A percentile compares a stretch with the other conserved stretches of the same genome.
phyloP scores from a whole-genome alignment of 2,797 vertebrate species.

The Syngnathus acus region DNA sequence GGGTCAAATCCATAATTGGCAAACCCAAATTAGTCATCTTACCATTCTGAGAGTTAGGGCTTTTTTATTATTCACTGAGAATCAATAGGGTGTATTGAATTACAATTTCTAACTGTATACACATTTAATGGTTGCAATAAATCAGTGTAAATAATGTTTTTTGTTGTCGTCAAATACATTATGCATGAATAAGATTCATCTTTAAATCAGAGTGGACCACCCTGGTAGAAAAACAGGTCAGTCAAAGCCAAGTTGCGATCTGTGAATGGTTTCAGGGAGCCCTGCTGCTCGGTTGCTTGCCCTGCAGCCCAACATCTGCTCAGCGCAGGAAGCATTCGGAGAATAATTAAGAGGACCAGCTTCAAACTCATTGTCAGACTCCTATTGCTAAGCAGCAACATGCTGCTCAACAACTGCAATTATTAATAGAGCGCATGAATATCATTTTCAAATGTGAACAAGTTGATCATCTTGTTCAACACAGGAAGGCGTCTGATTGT shows the following conservation, averaged over 20 bases:
- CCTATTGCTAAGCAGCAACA: slow-evolving; percentile 65
- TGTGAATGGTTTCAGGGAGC: slow-evolving; percentile 34
- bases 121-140: neutral
- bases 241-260: slow-evolving; percentile 35
- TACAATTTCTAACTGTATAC: neutral
- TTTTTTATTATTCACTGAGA: neutral
- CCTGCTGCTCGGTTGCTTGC: slow-evolving; percentile 62
- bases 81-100: neutral
- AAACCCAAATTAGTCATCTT: neutral
- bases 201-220: slow-evolving; percentile 27
- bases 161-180: neutral
- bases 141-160: neutral
- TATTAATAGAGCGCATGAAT: slow-evolving; percentile 50
- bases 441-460: slow-evolving; percentile 43
- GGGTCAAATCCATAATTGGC: too few relatives aligned
- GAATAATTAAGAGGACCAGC: slow-evolving; percentile 71
- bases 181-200: neutral
- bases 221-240: slow-evolving; percentile 19
- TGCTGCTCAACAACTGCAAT: slow-evolving; percentile 56
- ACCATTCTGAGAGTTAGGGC: neutral
- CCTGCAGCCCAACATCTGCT: slow-evolving; percentile 71
- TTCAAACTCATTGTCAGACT: slow-evolving; percentile 71
- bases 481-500: slow-evolving; percentile 17
- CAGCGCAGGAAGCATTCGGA: slow-evolving; percentile 68
- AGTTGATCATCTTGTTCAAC: slow-evolving; percentile 26